Base-by-base conservation (phyloP, 37 sponge, comb jelly and placozoan species). In the Bolinopsis microptera region DNA sequence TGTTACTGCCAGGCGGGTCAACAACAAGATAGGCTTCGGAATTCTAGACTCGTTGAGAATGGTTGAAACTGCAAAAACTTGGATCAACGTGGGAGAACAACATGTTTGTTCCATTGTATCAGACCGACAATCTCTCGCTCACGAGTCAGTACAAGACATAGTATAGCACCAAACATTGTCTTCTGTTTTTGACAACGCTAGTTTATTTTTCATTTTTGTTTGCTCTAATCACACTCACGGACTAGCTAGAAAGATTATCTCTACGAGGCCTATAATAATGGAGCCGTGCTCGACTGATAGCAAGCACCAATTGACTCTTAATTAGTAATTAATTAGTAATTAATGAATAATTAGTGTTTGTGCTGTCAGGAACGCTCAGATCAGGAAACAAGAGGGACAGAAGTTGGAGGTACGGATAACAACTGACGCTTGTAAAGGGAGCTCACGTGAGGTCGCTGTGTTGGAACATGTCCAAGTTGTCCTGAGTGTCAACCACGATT, bases 1-100 rank as follows among this genome's bases (percentile, higher is more conserved):
- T n/a, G n/a, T n/a, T n/a, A n/a, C n/a, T n/a, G 5, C 23, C 82
- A 80, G 82, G 30, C 82, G 82, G 2, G 35, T 80, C 35, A 80
- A 34, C 37, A 80, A 80, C 82, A 80, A 80, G 82, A 80, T 34
- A 2, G 82, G 82, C 3, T 80, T 80, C 32, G 82, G 82, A 21
- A 30, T 80, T 5, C 82, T 80, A 34, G 38, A 80, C 37, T 16
- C 38, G 1, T 24, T 21, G 35, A 30, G 32, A 8, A 35, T 35
- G 38, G 82, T 80, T 2, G 37, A 80, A 3, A 28, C 22, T 24
- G 82, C 82, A 32, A 80, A 35, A 33, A 80, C 35, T 34, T 80
- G 82, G 82, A 32, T 8, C 1, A 16, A 24, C 23, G 82, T 80
- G 24, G 82, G 37, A 30, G 37, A 21, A 0, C 82, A 80, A 35